Evolutionary conservation across 2,888 invertebrate genomes (phyloP).

Genomic region (Camptogramma bilineatum): DNA sequence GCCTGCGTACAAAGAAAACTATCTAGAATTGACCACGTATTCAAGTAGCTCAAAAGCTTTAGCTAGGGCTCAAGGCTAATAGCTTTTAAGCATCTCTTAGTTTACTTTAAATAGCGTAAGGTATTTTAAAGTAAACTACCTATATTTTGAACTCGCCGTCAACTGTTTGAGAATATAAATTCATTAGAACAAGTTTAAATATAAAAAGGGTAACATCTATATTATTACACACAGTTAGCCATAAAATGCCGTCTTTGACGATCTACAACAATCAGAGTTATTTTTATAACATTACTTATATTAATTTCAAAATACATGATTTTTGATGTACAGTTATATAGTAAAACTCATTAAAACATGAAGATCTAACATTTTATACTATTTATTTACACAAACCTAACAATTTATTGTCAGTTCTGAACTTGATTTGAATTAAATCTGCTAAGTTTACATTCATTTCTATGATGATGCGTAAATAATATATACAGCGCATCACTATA

Average conservation of each 20-base stretch:
- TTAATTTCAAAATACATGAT: slow-evolving; percentile 55
- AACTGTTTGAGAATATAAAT: slow-evolving; percentile 8
- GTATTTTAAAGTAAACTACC: slow-evolving; percentile 30
- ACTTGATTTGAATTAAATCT: slow-evolving; percentile 64
- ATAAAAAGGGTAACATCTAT: slow-evolving; percentile 2
- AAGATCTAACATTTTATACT: slow-evolving; percentile 65
- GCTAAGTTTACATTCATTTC: slow-evolving; percentile 53
- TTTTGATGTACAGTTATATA: slow-evolving; percentile 26
- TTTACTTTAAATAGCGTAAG: slow-evolving; percentile 54
- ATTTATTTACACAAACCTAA: slow-evolving; percentile 71
- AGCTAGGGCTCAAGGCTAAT: slow-evolving; percentile 81
- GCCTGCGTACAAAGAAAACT: slow-evolving; percentile 47
- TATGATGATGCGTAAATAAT: slow-evolving; percentile 50
- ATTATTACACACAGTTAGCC: background rate
- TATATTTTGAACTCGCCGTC: slow-evolving; percentile 15
- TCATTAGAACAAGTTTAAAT: background rate
- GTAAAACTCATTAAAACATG: slow-evolving; percentile 50
- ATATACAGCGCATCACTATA: slow-evolving; percentile 57
- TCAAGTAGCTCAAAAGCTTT: slow-evolving; percentile 78
- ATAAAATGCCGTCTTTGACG: slow-evolving; percentile 30
- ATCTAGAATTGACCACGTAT: slow-evolving; percentile 49
- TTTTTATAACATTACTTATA: background rate
- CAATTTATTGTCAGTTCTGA: slow-evolving; percentile 84
- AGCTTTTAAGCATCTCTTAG: slow-evolving; percentile 72
- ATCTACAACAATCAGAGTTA: slow-evolving; percentile 14